Evolutionary conservation across 2,797 vertebrate genomes (phyloP).

Genomic region (Silurus lanzhouensis): DNA sequence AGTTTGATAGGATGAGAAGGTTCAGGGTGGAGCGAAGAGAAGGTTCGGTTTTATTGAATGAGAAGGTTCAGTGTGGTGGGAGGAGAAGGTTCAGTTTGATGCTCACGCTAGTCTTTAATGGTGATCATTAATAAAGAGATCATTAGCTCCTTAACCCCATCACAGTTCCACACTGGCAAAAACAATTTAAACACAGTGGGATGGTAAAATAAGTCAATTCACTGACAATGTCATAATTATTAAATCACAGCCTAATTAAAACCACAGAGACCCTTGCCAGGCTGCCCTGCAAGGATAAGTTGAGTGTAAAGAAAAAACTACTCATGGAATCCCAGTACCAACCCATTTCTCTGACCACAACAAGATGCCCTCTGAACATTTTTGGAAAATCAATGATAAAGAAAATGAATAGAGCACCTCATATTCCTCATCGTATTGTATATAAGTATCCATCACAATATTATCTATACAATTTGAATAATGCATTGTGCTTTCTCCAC

Average conservation of each 20-base stretch:
- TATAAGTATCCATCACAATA: not conserved
- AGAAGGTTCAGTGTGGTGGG: too few relatives aligned
- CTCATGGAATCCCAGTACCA: not conserved
- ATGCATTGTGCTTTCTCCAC: not conserved
- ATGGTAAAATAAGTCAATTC: constrained; percentile 66
- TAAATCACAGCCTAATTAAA: constrained; percentile 39
- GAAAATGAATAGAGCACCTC: not conserved
- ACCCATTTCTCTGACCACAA: not conserved
- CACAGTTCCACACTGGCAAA: constrained; percentile 55
- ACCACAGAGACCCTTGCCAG: not conserved
- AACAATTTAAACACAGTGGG: constrained; percentile 74
- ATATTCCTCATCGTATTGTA: not conserved
- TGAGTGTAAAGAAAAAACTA: not conserved
- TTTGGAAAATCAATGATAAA: not conserved
- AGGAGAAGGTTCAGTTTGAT: not conserved
- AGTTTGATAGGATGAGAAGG: too few relatives aligned
- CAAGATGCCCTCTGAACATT: not conserved
- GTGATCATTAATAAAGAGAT: not conserved
- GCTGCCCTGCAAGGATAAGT: not conserved
- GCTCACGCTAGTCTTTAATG: not conserved
- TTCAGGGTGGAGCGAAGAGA: too few relatives aligned
- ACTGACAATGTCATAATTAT: constrained; percentile 72
- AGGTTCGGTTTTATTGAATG: too few relatives aligned
- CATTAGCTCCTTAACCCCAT: constrained; percentile 12
- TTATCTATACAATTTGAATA: not conserved